Evolutionary conservation across 2,797 vertebrate genomes (phyloP).

Genomic region (Saxicola maurus): DNA sequence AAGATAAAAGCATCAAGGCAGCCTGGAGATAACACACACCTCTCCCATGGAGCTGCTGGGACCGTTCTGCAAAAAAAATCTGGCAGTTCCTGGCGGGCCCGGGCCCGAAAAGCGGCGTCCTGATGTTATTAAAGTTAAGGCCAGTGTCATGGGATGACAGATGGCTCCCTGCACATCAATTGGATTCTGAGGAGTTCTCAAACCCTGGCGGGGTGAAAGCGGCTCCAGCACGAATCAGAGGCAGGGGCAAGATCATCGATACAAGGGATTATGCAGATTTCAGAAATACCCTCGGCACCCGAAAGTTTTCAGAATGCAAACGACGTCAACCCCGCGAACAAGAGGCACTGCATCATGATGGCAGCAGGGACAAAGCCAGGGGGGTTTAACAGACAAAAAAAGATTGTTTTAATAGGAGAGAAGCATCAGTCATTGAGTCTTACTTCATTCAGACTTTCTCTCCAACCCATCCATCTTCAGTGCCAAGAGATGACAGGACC

Average conservation of each 20-base stretch:
- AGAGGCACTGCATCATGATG: conserved; percentile 98
- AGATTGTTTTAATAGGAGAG: conserved; percentile 93
- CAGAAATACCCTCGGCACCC: conserved; percentile 68
- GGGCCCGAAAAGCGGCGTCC: background rate
- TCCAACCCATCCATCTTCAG: conserved; percentile 91
- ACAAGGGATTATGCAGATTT: conserved; percentile 69
- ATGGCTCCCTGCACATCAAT: conserved; percentile 52
- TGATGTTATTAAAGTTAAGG: background rate
- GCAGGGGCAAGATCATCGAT: conserved; percentile 64
- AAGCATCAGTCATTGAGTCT: conserved; percentile 94
- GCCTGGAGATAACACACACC: background rate
- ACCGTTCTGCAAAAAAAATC: background rate
- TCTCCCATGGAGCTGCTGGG: background rate
- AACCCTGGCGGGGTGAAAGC: conserved; percentile 68
- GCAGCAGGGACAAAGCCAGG: conserved; percentile 87
- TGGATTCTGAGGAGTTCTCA: conserved; percentile 39
- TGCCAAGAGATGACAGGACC: conserved; percentile 86
- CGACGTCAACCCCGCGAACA: conserved; percentile 77
- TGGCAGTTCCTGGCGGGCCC: background rate
- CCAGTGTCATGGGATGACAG: conserved; percentile 59
- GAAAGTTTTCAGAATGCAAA: conserved; percentile 74
- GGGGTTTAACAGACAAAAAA: conserved; percentile 74
- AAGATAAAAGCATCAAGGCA: background rate
- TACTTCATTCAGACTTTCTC: conserved; percentile 93
- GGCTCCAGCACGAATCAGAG: conserved; percentile 40